A percentile compares a stretch with the other conserved stretches of the same genome.
Conservation (phyloP, 2,113 vertebrate species). For the Antigone vipio region DNA sequence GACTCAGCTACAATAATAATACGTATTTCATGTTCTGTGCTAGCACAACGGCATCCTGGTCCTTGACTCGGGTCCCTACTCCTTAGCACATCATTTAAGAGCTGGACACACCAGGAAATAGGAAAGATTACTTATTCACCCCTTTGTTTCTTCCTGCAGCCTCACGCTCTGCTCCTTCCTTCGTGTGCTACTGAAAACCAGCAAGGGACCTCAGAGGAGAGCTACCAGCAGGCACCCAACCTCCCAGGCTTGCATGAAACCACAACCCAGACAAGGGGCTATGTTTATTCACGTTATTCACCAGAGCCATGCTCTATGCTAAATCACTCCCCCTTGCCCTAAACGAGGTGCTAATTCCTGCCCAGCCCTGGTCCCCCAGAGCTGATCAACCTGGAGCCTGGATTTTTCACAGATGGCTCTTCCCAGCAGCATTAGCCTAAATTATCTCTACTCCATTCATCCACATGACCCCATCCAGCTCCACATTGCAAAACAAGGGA, state of each 20-base stretch:
- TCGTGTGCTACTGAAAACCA: not conserved
- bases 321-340: not conserved
- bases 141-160: not conserved
- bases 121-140: not conserved
- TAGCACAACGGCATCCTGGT: not conserved
- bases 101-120: not conserved
- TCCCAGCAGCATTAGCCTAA: not conserved
- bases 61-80: not conserved
- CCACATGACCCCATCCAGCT: not conserved
- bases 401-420: not conserved
- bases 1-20: conserved; percentile 40
- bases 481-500: not conserved
- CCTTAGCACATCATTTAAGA: not conserved
- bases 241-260: not conserved
- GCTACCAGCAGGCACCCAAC: not conserved
- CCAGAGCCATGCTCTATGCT: not conserved
- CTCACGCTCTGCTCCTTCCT: not conserved
- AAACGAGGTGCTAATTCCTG: not conserved
- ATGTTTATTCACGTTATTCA: not conserved
- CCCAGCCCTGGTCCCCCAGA: not conserved
- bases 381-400: not conserved
- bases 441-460: not conserved
- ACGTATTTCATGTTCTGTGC: not conserved
- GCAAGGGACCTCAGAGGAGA: not conserved
- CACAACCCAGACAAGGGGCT: not conserved